A percentile compares a stretch with the other conserved stretches of the same genome.
Conservation (phyloP, 2,888 invertebrate genomes). For the Drosophila nr. perissopoda region DNA sequence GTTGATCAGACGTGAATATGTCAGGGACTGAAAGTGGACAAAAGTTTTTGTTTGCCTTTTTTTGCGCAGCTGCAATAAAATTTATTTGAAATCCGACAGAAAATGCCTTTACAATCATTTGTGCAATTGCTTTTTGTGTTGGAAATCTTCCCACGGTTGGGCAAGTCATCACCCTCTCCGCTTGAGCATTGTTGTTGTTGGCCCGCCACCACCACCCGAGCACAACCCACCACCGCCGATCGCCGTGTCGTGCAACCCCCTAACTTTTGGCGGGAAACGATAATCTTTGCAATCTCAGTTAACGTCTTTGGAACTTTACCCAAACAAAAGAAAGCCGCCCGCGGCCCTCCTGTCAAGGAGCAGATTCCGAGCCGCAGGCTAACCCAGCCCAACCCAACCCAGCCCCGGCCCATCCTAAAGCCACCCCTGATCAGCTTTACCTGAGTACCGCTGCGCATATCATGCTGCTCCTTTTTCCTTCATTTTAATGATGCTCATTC, state of each 20-base stretch:
- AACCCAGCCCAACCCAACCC: slow-evolving; percentile 1
- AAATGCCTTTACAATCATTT: slow-evolving; percentile 59
- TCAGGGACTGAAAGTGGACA: slow-evolving; percentile 18
- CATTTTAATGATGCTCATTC: slow-evolving; percentile 65
- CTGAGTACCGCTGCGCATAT: slow-evolving; percentile 56
- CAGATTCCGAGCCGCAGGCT: slow-evolving; percentile 45
- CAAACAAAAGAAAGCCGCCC: slow-evolving; percentile 51
- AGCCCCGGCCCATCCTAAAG: slow-evolving; percentile 31
- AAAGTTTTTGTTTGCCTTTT: slow-evolving; percentile 26
- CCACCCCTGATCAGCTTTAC: slow-evolving; percentile 72
- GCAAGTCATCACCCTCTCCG: slow-evolving; percentile 78
- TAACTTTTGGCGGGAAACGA: slow-evolving; percentile 76
- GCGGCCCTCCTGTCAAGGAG: slow-evolving; percentile 60
- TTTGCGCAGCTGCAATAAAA: slow-evolving; percentile 72
- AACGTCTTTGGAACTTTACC: slow-evolving; percentile 68
- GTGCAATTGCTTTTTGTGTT: slow-evolving; percentile 62
- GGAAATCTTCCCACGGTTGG: slow-evolving; percentile 82
- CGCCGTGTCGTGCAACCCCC: slow-evolving; percentile 68
- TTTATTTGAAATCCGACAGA: slow-evolving; percentile 48
- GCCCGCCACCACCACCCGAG: slow-evolving; percentile 69
- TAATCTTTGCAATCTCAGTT: slow-evolving; percentile 46
- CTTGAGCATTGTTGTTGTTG: slow-evolving; percentile 41
- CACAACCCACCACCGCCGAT: slow-evolving; percentile 70
- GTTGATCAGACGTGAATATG: slow-evolving; percentile 33
- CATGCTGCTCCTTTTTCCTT: slow-evolving; percentile 74